Evolutionary conservation across 2,113 vertebrate species (phyloP).

Genomic region (Atrichornis clamosus): DNA sequence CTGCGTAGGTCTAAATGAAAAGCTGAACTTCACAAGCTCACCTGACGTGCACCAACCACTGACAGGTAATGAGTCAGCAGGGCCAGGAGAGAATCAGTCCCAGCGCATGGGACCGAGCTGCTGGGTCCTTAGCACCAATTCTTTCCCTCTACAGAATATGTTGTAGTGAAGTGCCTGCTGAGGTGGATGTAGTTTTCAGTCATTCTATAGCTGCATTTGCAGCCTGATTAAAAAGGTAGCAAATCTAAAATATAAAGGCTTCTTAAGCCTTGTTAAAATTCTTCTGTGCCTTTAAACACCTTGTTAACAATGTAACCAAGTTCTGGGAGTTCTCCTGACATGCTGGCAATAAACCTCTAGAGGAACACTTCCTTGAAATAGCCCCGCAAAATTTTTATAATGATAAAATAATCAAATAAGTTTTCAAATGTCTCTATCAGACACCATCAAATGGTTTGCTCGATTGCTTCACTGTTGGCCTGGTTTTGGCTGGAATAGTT

Average conservation of each 20-base stretch:
- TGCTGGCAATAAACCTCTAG: background rate
- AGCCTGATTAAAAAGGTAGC: background rate
- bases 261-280: background rate
- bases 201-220: background rate
- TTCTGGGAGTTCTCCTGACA: background rate
- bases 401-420: background rate
- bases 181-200: background rate
- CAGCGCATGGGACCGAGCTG: background rate
- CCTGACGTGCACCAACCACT: background rate
- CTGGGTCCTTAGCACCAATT: background rate
- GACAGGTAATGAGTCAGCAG: background rate
- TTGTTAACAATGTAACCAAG: background rate
- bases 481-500: background rate
- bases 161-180: background rate
- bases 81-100: background rate
- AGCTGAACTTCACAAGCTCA: background rate
- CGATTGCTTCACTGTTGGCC: background rate
- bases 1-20: background rate
- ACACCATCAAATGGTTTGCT: background rate
- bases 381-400: background rate
- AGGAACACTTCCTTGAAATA: background rate
- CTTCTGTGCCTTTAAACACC: background rate
- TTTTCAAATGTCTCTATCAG: background rate
- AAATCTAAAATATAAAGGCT: background rate
- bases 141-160: rapidly evolving